Conservation (phyloP, 2,888 invertebrate species). For the Tipula confusa region DNA sequence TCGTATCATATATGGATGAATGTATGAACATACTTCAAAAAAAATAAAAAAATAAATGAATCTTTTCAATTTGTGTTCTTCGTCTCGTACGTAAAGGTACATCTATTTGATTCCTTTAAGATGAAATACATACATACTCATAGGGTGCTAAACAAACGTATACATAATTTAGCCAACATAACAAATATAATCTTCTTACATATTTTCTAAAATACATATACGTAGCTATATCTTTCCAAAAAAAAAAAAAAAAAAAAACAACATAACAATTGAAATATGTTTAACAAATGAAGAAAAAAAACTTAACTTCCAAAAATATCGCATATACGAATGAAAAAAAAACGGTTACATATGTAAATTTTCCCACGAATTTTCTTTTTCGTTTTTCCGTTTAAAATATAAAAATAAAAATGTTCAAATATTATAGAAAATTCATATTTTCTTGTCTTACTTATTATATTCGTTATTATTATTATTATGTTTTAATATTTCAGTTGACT, state of each 20-base stretch:
- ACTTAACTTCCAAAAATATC: slow-evolving; percentile 5
- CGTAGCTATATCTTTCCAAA: background rate
- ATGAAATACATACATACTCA: background rate
- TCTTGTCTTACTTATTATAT: background rate
- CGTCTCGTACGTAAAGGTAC: background rate
- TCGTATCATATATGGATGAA: background rate
- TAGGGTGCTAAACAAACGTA: background rate
- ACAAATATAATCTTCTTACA: slow-evolving; percentile 6
- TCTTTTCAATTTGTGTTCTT: background rate
- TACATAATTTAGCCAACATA: slow-evolving; percentile 20
- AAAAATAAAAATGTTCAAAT: background rate
- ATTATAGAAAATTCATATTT: slow-evolving; percentile 25
- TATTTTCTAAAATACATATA: background rate
- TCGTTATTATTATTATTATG: background rate
- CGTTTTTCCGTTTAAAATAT: background rate
- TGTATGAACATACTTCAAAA: background rate
- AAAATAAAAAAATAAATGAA: background rate
- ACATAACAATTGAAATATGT: background rate
- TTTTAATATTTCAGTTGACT: slow-evolving; percentile 20
- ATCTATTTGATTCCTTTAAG: background rate
- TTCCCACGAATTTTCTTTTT: background rate
- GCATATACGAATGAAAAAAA: background rate
- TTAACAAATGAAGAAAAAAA: slow-evolving; percentile 14
- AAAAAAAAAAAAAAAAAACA: background rate
- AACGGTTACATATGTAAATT: background rate